Evolutionary conservation across 2,888 invertebrate genomes (phyloP).

Genomic region (Morpho helenor): DNA sequence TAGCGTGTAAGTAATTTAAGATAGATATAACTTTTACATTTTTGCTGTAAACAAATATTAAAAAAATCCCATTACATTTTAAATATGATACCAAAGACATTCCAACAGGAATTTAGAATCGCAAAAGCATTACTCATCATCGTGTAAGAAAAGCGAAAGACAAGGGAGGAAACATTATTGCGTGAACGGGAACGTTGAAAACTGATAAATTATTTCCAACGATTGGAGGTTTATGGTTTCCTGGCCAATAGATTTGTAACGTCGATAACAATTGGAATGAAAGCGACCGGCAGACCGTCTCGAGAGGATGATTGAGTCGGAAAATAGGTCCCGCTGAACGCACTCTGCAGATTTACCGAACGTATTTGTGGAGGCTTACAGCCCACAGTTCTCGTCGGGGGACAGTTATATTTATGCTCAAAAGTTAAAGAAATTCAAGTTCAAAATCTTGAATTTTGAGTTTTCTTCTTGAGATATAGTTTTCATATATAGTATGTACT

Average conservation of each 20-base stretch:
- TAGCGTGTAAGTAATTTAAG: too few relatives aligned
- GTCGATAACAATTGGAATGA: constrained; percentile 29
- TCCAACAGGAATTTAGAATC: not conserved
- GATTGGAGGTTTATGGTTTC: constrained; percentile 25
- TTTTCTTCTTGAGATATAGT: too few relatives aligned
- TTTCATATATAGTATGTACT: too few relatives aligned
- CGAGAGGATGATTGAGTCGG: constrained; percentile 73
- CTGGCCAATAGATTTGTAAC: constrained; percentile 30
- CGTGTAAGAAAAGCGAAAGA: constrained; percentile 2
- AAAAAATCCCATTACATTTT: too few relatives aligned
- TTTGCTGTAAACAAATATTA: too few relatives aligned
- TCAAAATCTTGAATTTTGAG: too few relatives aligned
- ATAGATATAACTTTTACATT: too few relatives aligned
- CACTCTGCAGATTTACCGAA: constrained; percentile 33
- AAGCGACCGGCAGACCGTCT: constrained; percentile 53
- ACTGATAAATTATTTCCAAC: constrained; percentile 29
- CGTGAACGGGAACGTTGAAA: constrained; percentile 16
- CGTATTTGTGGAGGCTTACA: constrained; percentile 32
- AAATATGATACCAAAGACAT: too few relatives aligned
- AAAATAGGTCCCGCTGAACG: constrained; percentile 54
- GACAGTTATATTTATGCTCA: not conserved
- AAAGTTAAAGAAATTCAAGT: not conserved
- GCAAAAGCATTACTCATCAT: constrained; percentile 4
- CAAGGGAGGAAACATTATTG: constrained; percentile 15
- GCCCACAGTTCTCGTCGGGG: too few relatives aligned